Evolutionary conservation across 2,888 invertebrate species (phyloP), one percentile per base, ranked within the genome.

Genomic region (Omphaloscelis lunosa): DNA sequence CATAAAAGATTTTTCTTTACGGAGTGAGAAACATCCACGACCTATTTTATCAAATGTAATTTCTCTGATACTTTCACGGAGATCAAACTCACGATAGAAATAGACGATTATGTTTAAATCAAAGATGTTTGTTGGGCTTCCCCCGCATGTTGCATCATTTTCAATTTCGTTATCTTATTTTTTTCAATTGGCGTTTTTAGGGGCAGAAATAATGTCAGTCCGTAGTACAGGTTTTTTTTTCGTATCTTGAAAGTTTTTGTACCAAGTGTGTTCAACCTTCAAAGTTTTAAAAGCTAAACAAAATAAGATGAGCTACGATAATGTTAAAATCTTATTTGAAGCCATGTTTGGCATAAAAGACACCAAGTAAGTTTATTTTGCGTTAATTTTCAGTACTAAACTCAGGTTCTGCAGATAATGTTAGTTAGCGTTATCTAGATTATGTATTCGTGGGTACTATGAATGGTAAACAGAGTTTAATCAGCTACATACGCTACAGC

Each of bases 31-130:
- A 70, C 63, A 63, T 56, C 41, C 34, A 15, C 29, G 48, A 58
- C 34, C 29, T 62, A 70, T 27, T 72, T 72, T 73, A 74, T 68
- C 53, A 53, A 73, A 73, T 73, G 61, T 65, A 58, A 56, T 56
- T 61, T 58, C 51, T 45, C n/a, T 83, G 72, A 61, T 61, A 67
- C 65, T 83, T 62, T 70, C 65, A 78, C n/a, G 45, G 51, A 79
- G 65, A 82, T 83, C 34, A 70, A 79, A 80, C 20, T 56, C 27
- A 51, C 8, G 61, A 41, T 53, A 69, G 23, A 83, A 29, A 56
- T 34, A 65, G n/a, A 78, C 5, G 34, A 45, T 45, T 53, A 58
- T 62, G 4, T 62, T 15, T 59, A 66, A 53, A 58, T 58, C 53
- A 66, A 59, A 56, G 53, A 78, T 61, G 7, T 58, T 34, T 58